phyloP scores from a whole-genome alignment of 2,797 vertebrate genomes.

The Cossypha polioptera region DNA sequence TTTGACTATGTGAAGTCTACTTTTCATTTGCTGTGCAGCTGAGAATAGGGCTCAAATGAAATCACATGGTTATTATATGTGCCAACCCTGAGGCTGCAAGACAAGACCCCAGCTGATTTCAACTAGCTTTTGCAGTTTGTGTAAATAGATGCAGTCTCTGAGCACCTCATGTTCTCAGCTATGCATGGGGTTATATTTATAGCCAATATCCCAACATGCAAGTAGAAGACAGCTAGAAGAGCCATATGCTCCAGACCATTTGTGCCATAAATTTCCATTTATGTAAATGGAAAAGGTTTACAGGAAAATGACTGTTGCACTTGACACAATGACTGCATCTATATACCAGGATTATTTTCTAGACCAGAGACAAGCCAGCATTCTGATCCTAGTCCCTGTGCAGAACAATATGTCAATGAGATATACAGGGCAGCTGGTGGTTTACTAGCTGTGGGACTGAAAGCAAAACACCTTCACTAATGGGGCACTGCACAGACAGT shows the following conservation, averaged over 20 bases:
- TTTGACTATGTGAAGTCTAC: neutral
- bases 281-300: neutral
- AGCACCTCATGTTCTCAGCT: neutral
- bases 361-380: neutral
- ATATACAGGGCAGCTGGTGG: rapidly evolving
- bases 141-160: neutral
- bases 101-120: neutral
- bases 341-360: neutral
- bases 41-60: neutral
- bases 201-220: neutral
- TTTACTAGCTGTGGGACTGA: neutral
- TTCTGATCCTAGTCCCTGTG: neutral
- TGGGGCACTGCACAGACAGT: neutral
- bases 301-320: neutral
- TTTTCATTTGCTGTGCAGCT: neutral
- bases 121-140: neutral
- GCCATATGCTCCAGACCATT: neutral
- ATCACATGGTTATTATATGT: neutral
- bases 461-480: neutral
- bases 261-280: neutral
- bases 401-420: neutral
- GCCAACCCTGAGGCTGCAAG: neutral
- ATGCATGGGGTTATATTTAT: neutral
- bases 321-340: neutral
- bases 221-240: neutral